phyloP scores from a whole-genome alignment of 2,113 vertebrate species.

The Festucalex cinctus region DNA sequence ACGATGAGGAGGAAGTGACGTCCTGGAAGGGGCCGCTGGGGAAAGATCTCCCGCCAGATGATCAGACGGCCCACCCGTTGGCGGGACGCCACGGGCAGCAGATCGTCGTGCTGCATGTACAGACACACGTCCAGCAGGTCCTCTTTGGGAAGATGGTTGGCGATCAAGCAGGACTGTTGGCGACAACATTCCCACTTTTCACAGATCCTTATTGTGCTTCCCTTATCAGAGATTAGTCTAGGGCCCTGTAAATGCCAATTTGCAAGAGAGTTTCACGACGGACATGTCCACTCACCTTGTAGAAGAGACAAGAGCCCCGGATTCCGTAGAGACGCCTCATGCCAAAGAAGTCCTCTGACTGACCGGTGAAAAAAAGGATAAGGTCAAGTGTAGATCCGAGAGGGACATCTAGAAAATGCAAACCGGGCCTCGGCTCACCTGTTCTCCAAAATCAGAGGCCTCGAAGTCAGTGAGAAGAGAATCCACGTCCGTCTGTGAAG shows the following conservation, averaged over 20 bases:
- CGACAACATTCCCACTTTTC: background rate
- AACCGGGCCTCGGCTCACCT: slow-evolving; percentile 73
- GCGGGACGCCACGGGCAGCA: slow-evolving; percentile 82
- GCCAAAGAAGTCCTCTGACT: slow-evolving; percentile 93
- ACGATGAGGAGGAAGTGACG: slow-evolving; percentile 92
- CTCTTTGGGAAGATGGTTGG: slow-evolving; percentile 88
- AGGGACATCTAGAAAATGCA: background rate
- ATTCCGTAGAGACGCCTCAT: slow-evolving; percentile 89
- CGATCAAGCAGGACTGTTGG: slow-evolving; percentile 86
- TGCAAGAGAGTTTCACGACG: background rate
- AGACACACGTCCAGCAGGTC: slow-evolving; percentile 84
- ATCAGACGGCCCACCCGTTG: slow-evolving; percentile 86
- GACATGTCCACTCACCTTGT: slow-evolving; percentile 78
- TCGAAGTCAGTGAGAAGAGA: slow-evolving; percentile 89
- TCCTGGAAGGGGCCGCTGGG: slow-evolving; percentile 54
- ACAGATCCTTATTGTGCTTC: no score
- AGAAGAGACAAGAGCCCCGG: slow-evolving; percentile 92
- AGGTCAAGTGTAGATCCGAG: background rate
- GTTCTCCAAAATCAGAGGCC: slow-evolving; percentile 92
- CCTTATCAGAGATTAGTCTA: no score
- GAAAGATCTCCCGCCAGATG: slow-evolving; percentile 94
- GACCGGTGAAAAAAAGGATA: background rate
- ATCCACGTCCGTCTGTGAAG: slow-evolving; percentile 86
- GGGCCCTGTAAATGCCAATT: background rate
- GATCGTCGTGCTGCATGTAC: slow-evolving; percentile 87